Evolutionary conservation across 2,113 vertebrate genomes (phyloP), one percentile per base, ranked within the genome.

Genomic region (Trichomycterus rosablanca): DNA sequence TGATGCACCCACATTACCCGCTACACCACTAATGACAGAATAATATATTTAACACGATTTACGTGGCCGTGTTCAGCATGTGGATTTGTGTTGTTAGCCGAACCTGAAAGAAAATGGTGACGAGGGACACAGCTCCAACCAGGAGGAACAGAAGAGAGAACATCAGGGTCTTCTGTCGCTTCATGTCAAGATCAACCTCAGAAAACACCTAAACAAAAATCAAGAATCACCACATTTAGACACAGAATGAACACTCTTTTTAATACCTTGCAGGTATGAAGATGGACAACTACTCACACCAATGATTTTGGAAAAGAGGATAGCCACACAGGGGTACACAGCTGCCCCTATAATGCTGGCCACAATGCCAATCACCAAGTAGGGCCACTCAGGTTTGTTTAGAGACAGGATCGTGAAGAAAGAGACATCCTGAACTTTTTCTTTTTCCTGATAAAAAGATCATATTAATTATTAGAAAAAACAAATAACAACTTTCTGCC

Each of bases 251-350:
- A n/a, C n/a, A n/a, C n/a, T n/a, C n/a, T n/a, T n/a, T n/a, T n/a
- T n/a, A n/a, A 30, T 7, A 30, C 26, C 3, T 3, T 30, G 26
- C 26, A 4, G 3, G 7, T 7, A 3, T 4, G 3, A 30, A 30
- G 7, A 7, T 30, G 26, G 7, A 30, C 26, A 30, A 32, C 24
- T 57, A 74, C 72, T 77, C 75, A 89, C 83, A 20, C 84, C 83
- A 67, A 88, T 83, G n/a, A 89, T 81, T 83, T 86, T 84, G 51
- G 70, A 77, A 75, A 84, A 84, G 72, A 87, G 8, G 58, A 88
- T 77, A 65, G 80, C 78, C 0, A 85, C 81, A 30, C 80, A 67
- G 65, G 84, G 84, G 55, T 76, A 77, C 10, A 87, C 66, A 0
- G 65, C 82, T 55, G 84, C 84, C 23, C 50, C 74, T 45, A 89